Evolutionary conservation across 2,888 invertebrate species (phyloP).

Genomic region (Norana najaformis): DNA sequence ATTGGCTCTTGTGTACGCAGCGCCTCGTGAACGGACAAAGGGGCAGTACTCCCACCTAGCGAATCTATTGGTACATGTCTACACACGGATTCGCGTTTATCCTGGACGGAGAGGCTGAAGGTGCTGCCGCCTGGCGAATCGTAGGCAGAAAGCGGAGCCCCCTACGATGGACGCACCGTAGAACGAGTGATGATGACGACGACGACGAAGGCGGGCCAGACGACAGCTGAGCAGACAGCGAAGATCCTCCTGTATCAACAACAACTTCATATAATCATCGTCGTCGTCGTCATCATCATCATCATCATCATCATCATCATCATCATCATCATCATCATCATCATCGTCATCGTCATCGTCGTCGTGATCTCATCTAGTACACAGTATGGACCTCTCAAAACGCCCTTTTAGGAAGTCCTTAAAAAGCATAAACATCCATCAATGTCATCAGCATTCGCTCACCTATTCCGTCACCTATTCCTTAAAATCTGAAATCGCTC

Average conservation of each 20-base stretch:
- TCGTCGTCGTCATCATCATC: not conserved
- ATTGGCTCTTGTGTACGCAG: not conserved
- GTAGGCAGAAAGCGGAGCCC: not conserved
- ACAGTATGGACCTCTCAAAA: no score
- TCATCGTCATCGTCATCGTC: not conserved
- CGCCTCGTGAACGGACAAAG: not conserved
- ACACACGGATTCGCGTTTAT: not conserved
- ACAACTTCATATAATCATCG: not conserved
- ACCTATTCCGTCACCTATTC: no score
- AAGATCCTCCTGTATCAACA: conserved; percentile 1
- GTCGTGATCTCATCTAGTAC: not conserved
- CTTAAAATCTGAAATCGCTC: no score
- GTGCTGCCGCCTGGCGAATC: not conserved
- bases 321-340: not conserved
- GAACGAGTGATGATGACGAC: not conserved
- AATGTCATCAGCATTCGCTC: no score
- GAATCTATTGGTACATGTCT: not conserved
- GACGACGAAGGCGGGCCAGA: conserved; percentile 10
- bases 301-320: not conserved
- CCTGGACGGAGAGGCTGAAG: not conserved
- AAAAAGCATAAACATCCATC: no score
- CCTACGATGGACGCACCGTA: not conserved
- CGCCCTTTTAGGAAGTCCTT: no score
- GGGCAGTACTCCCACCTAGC: not conserved
- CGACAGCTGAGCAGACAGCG: conserved; percentile 18